Evolutionary conservation across 2,797 vertebrate species (phyloP), one percentile per base, ranked within the genome.

Genomic region (Scomberomorus guttatus): DNA sequence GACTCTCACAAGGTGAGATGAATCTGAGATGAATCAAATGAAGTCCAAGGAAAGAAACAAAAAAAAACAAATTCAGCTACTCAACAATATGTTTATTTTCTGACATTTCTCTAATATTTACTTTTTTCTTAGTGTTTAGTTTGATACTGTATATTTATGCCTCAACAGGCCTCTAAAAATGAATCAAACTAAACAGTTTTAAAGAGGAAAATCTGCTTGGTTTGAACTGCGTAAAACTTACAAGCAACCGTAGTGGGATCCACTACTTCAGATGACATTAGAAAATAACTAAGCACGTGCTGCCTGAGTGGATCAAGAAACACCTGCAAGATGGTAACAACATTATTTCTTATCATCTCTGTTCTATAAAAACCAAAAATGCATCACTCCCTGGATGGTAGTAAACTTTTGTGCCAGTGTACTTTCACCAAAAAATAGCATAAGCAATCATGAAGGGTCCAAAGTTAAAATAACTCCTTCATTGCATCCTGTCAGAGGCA

Each of bases 401-500:
- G 25, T 44, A 11, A 37, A 24, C 14, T 55, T 58, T 71, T 39
- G 11, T 58, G 68, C n/a, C 22, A n/a, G 55, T 62, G 24, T 63
- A 52, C 50, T 54, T 50, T 74, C 56, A 69, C 29, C 27, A 68
- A 63, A 68, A 76, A 54, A 51, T 73, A 29, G 10, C 69, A 22
- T 46, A 42, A 48, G 25, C 46, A 67, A 39, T 73, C 56, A 79
- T n/a, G 24, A 83, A 61, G 10, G 22, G 65, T 44, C 55, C 29
- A 72, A 52, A 70, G 65, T 77, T 55, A 48, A 86, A 86, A 72
- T 54, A 77, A 64, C 73, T 46, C 18, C 27, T 77, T 75, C 29
- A 54, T 62, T 64, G 72, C 59, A 74, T 75, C 60, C 75, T 82
- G 70, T 44, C 62, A 37, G 54, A 58, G n/a, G 58, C 7, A 74